These are phyloP conservation scores for Centroberyx gerrardi DNA, from an alignment of 2,797 vertebrate genomes.

Conservation along the genomic window DNA sequence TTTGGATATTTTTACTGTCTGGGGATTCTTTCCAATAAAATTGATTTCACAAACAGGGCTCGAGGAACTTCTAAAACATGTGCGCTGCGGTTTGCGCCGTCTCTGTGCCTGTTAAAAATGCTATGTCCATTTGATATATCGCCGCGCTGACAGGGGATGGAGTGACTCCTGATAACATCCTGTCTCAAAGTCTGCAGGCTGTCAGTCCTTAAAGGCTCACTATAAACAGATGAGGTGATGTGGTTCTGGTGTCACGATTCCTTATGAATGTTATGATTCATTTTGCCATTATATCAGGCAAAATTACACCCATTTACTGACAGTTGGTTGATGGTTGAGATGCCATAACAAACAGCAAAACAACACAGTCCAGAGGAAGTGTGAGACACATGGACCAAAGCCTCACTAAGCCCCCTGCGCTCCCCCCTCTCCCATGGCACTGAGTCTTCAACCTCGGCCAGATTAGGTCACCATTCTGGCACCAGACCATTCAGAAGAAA, in stretches of 20 bases:
- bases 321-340: conserved; percentile 15
- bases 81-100: conserved; percentile 41
- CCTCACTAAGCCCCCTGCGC: neutral
- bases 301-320: neutral
- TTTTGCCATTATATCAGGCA: neutral
- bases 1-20: conserved; percentile 51
- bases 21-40: conserved; percentile 38
- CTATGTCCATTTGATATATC: conserved; percentile 41
- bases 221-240: neutral
- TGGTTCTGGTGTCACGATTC: neutral
- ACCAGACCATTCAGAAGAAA: conserved; percentile 11
- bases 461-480: conserved; percentile 66
- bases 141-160: conserved; percentile 7
- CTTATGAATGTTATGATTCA: neutral
- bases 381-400: conserved; percentile 27
- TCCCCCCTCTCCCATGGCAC: conserved; percentile 7
- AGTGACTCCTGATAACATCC: neutral
- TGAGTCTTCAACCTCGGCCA: conserved; percentile 36
- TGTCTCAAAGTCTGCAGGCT: neutral
- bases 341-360: conserved; percentile 2
- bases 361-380: conserved; percentile 10
- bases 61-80: conserved; percentile 64
- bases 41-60: conserved; percentile 63
- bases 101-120: conserved; percentile 44
- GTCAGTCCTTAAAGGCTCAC: neutral